Percentiles rank a stretch among this genome's conserved stretches.
phyloP scores from a whole-genome alignment of 2,113 vertebrate species.

The Corydoras maculifer region DNA sequence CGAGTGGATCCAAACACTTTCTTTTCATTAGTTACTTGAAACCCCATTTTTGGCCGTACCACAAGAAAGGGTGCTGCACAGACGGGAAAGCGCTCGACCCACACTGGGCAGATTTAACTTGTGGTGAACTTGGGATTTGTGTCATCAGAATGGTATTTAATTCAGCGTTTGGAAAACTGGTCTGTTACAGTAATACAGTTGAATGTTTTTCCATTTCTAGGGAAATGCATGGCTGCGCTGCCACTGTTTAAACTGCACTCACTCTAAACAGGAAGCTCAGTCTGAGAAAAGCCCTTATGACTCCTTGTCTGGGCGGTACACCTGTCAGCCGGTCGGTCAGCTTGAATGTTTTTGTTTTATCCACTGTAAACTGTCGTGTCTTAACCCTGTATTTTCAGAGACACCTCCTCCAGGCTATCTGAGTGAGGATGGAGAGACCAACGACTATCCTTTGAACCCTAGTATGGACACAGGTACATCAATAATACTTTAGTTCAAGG shows the following conservation, averaged over 20 bases:
- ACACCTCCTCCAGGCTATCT: conserved; percentile 96
- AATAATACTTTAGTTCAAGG: background rate
- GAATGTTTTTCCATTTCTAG: conserved; percentile 28
- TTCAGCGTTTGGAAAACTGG: conserved; percentile 26
- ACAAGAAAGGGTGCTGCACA: background rate
- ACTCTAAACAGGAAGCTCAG: conserved; percentile 26
- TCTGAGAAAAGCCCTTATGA: conserved; percentile 17
- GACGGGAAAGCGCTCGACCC: conserved; percentile 11
- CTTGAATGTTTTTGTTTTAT: too few species aligned
- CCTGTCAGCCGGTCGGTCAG: conserved; percentile 11
- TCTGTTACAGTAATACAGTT: conserved; percentile 34
- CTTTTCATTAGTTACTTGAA: background rate
- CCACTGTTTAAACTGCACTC: conserved; percentile 11
- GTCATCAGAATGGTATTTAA: conserved; percentile 27
- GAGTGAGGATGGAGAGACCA: conserved; percentile 98
- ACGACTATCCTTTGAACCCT: conserved; percentile 96
- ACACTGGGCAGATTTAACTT: background rate
- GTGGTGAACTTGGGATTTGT: conserved; percentile 5
- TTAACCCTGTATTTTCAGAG: conserved; percentile 62
- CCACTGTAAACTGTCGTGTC: too few species aligned
- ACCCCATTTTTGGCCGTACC: background rate
- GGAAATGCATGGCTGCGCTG: background rate
- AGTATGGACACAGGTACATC: conserved; percentile 86
- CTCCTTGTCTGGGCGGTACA: conserved; percentile 17
- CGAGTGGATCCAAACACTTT: too few species aligned